These are phyloP conservation scores for Pleuronectes platessa DNA, from an alignment of 2,113 vertebrate genomes.

Conservation along the genomic window DNA sequence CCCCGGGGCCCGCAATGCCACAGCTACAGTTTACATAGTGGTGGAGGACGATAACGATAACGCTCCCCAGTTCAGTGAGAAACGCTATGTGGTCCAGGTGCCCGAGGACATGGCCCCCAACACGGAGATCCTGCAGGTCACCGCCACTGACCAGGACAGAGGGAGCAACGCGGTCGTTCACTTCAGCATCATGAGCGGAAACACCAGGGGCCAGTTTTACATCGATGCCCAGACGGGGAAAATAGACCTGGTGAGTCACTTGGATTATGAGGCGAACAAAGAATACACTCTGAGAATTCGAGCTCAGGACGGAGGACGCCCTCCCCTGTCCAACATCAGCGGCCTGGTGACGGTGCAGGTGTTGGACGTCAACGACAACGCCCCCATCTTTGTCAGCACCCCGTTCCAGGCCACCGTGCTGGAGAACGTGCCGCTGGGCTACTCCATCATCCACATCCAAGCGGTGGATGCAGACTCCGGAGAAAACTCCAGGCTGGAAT, in stretches of 20 bases:
- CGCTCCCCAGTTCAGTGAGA: constrained; percentile 92
- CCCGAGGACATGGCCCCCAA: constrained; percentile 88
- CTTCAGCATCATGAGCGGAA: constrained; percentile 98
- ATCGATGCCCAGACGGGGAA: constrained; percentile 93
- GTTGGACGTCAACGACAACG: constrained; percentile 93
- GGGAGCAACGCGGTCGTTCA: constrained; percentile 93
- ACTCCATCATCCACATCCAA: constrained; percentile 93
- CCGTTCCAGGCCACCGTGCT: constrained; percentile 95
- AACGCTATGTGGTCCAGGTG: constrained; percentile 91
- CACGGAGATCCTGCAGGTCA: constrained; percentile 88
- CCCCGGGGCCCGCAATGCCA: constrained; percentile 89
- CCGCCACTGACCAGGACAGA: constrained; percentile 89
- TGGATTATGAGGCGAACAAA: constrained; percentile 94
- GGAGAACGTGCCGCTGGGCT: constrained; percentile 93
- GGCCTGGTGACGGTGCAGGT: constrained; percentile 94
- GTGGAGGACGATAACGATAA: constrained; percentile 98
- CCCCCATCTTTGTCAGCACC: constrained; percentile 95
- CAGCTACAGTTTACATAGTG: constrained; percentile 86
- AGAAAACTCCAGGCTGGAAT: constrained; percentile 91
- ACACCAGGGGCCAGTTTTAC: constrained; percentile 94
- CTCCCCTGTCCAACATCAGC: constrained; percentile 93
- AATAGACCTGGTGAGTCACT: constrained; percentile 90
- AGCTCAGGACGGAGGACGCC: constrained; percentile 93
- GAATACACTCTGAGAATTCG: constrained; percentile 91
- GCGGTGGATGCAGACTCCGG: constrained; percentile 93